Percentiles rank a stretch among this genome's conserved stretches.
phyloP scores from a whole-genome alignment of 2,797 vertebrate genomes.

The Argentina silus region DNA sequence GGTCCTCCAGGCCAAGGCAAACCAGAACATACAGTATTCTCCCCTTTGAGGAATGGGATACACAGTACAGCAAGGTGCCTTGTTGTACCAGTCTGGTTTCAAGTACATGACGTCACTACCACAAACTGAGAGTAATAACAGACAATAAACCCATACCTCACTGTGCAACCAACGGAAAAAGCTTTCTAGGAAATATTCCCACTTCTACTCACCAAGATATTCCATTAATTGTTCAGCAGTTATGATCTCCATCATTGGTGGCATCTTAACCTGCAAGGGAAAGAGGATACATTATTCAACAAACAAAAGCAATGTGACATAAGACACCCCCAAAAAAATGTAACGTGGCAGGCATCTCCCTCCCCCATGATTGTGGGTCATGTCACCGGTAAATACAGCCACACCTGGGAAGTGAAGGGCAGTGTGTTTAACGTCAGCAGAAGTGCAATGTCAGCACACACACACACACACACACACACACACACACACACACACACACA shows the following conservation, averaged over 20 bases:
- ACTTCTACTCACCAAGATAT: constrained; percentile 90
- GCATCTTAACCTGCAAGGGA: constrained; percentile 92
- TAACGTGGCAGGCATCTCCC: not conserved
- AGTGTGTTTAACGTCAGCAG: not conserved
- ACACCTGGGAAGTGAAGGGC: not conserved
- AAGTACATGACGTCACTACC: not conserved
- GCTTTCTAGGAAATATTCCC: not conserved
- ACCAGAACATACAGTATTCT: constrained; percentile 11
- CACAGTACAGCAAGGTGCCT: not conserved
- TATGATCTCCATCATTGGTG: constrained; percentile 99
- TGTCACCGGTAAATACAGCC: not conserved
- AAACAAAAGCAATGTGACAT: not conserved
- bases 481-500: not conserved
- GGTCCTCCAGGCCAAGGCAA: constrained; percentile 15
- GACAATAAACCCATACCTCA: not conserved
- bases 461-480: not conserved
- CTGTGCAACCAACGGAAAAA: too few species aligned
- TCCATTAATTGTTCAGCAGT: constrained; percentile 99
- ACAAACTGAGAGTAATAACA: not conserved
- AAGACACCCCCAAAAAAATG: not conserved
- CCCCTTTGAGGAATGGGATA: not conserved
- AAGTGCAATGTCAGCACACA: not conserved
- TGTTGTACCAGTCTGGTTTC: not conserved
- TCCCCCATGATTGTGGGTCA: not conserved
- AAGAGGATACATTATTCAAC: constrained; percentile 10